Conservation (phyloP, 2,888 invertebrate genomes). For the Euplagia quadripunctaria region DNA sequence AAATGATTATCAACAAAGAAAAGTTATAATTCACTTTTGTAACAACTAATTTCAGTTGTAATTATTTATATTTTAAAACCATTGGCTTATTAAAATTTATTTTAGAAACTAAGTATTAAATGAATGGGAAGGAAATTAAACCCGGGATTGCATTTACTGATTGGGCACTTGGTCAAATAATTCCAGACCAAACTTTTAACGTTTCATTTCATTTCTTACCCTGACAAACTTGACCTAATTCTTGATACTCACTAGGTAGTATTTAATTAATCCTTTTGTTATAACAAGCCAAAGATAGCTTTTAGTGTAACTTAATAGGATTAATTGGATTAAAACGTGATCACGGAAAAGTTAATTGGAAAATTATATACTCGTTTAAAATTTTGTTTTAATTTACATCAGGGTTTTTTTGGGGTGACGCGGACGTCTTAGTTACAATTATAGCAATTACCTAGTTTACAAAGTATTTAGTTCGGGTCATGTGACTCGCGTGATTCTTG, state of each 20-base stretch:
- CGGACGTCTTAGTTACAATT: background rate
- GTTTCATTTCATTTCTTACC: background rate
- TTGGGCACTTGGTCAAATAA: too few relatives aligned
- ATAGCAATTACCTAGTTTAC: conserved; percentile 13
- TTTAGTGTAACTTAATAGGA: background rate
- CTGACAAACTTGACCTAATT: background rate
- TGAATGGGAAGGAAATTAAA: too few relatives aligned
- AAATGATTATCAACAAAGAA: too few relatives aligned
- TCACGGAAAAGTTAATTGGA: background rate
- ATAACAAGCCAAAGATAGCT: background rate
- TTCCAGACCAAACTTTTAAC: too few relatives aligned
- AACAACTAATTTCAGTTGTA: too few relatives aligned
- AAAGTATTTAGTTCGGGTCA: background rate
- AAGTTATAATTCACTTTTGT: too few relatives aligned
- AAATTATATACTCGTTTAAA: background rate
- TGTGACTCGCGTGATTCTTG: too few relatives aligned
- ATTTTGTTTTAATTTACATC: background rate
- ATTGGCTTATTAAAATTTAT: background rate
- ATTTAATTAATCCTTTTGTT: background rate
- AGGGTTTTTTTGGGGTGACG: background rate
- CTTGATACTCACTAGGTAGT: background rate
- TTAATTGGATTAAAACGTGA: background rate
- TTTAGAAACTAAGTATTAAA: too few relatives aligned
- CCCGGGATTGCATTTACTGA: too few relatives aligned
- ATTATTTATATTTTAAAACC: too few relatives aligned